Percentiles rank a stretch among this genome's conserved stretches.
phyloP scores from a whole-genome alignment of 2,888 invertebrate genomes.

The Troides oblongomaculatus region DNA sequence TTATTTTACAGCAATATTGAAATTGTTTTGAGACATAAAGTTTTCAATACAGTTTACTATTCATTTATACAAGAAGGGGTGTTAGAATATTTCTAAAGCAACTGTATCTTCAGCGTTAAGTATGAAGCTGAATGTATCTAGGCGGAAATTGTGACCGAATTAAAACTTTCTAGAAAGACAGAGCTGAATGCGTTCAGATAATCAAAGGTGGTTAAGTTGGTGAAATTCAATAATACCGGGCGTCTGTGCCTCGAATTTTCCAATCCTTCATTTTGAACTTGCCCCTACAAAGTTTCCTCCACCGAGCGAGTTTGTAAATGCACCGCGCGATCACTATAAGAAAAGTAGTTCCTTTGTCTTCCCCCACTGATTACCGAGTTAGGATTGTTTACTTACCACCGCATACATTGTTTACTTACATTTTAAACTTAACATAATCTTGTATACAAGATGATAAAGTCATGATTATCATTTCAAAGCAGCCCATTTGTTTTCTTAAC shows the following conservation, averaged over 20 bases:
- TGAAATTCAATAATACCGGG: conserved; percentile 27
- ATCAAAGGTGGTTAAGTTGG: conserved; percentile 30
- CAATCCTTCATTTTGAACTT: conserved; percentile 41
- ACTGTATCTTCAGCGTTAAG: no score
- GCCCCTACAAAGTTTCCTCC: conserved; percentile 32
- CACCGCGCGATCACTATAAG: conserved; percentile 28
- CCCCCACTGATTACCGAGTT: conserved; percentile 22
- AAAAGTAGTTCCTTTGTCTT: conserved; percentile 30
- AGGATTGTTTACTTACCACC: conserved; percentile 20
- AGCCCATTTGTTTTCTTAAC: no score
- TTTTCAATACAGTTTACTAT: no score
- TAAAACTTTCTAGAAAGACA: conserved; percentile 11
- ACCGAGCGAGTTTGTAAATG: conserved; percentile 28
- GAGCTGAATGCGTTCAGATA: conserved; percentile 24
- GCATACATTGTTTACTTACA: no score
- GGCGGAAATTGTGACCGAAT: conserved; percentile 9
- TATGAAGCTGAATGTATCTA: no score
- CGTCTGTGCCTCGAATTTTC: conserved; percentile 31
- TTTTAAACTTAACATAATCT: no score
- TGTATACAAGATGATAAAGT: no score
- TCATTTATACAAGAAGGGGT: no score
- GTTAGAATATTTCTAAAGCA: no score
- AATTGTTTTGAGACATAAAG: no score
- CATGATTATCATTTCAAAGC: no score
- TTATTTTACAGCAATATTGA: no score